These are phyloP conservation scores for Dasypogon diadema DNA, from an alignment of 2,888 invertebrate species.

Conservation along the genomic window DNA sequence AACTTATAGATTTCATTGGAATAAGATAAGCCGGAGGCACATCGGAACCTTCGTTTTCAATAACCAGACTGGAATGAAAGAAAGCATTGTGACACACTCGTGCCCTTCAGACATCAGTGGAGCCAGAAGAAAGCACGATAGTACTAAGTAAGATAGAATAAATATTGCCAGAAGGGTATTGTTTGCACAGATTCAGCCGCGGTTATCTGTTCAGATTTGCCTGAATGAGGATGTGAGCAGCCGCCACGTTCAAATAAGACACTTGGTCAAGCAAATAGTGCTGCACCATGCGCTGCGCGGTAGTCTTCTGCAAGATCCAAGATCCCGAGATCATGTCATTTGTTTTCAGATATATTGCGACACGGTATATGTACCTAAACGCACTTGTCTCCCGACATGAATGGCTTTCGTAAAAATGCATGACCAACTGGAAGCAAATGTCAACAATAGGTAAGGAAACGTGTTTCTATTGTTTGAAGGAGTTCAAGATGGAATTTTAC, in stretches of 20 bases:
- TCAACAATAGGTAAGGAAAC: conserved; percentile 11
- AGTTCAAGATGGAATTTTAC: background rate
- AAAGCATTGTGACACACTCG: conserved; percentile 13
- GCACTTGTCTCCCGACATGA: conserved; percentile 8
- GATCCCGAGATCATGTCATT: conserved; percentile 14
- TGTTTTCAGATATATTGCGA: conserved; percentile 10
- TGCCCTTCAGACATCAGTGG: background rate
- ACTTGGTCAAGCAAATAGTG: background rate
- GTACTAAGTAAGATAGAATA: background rate
- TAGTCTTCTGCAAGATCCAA: background rate
- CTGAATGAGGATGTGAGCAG: conserved; percentile 20
- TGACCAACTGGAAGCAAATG: background rate
- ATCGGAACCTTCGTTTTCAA: background rate
- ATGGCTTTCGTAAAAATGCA: conserved; percentile 16
- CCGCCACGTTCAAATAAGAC: background rate
- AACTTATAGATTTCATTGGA: conserved; percentile 19
- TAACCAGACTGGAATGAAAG: conserved; percentile 1
- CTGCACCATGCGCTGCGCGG: background rate
- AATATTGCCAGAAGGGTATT: conserved; percentile 8
- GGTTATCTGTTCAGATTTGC: conserved; percentile 22
- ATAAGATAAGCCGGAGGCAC: background rate
- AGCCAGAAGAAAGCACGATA: background rate
- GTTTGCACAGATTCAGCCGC: background rate
- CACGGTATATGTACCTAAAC: conserved; percentile 2
- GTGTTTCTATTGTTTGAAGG: background rate